Conservation (phyloP, 2,797 vertebrate genomes). For the Hippoglossus hippoglossus region DNA sequence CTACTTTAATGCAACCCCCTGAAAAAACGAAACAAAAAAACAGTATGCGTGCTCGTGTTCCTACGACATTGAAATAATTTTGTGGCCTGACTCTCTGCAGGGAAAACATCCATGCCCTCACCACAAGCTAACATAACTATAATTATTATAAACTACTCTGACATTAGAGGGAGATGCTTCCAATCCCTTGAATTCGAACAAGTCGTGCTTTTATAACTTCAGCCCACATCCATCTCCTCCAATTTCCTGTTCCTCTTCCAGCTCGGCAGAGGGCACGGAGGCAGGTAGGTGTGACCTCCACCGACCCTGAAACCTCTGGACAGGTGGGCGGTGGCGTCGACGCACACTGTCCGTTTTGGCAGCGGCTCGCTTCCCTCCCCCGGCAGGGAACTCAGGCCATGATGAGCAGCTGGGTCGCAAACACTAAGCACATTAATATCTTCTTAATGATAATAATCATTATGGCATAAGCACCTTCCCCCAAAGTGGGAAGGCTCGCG, state of each 20-base stretch:
- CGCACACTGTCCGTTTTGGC: slow-evolving; percentile 83
- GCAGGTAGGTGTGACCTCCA: slow-evolving; percentile 91
- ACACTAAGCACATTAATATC: slow-evolving; percentile 99
- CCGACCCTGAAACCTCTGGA: slow-evolving; percentile 88
- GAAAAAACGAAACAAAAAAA: slow-evolving; percentile 10
- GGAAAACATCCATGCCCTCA: slow-evolving; percentile 55
- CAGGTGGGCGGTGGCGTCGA: slow-evolving; percentile 85
- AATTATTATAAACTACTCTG: slow-evolving; percentile 67
- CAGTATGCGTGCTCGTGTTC: slow-evolving; percentile 6
- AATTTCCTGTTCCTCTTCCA: slow-evolving; percentile 61
- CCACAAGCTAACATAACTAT: slow-evolving; percentile 63
- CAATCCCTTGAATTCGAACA: slow-evolving; percentile 29
- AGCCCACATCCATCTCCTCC: slow-evolving; percentile 57
- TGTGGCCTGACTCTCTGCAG: slow-evolving; percentile 57
- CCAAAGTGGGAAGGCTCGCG: slow-evolving; percentile 93
- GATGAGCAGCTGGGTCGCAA: slow-evolving; percentile 99
- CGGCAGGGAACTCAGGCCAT: slow-evolving; percentile 90
- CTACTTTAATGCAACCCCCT: slow-evolving; percentile 9
- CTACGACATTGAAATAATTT: too few species aligned
- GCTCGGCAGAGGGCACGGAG: slow-evolving; percentile 74
- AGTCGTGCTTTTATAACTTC: slow-evolving; percentile 30
- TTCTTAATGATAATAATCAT: slow-evolving; percentile 99
- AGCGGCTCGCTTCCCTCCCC: slow-evolving; percentile 60
- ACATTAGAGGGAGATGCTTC: slow-evolving; percentile 53
- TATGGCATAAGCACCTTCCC: slow-evolving; percentile 99